phyloP scores from a whole-genome alignment of 2,113 vertebrate species.

The Gymnarchus niloticus region DNA sequence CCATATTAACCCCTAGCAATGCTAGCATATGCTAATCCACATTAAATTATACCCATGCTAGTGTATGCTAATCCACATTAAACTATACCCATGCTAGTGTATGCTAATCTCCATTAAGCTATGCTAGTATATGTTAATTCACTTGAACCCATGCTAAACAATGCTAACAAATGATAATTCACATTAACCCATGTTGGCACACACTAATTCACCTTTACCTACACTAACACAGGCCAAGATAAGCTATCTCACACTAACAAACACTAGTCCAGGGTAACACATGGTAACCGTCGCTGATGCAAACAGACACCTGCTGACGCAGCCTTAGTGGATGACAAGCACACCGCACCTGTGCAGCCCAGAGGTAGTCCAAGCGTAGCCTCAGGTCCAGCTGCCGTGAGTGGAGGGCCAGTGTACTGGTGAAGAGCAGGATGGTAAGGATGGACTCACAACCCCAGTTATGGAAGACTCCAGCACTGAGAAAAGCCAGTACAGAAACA shows the following conservation, averaged over 20 bases:
- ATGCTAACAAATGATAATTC: conserved; percentile 17
- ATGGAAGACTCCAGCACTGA: conserved; percentile 73
- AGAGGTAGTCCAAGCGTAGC: conserved; percentile 92
- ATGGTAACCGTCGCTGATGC: not conserved
- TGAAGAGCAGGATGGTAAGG: conserved; percentile 82
- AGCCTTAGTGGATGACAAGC: too few species aligned
- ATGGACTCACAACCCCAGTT: conserved; percentile 81
- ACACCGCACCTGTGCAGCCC: conserved; percentile 78
- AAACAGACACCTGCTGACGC: not conserved
- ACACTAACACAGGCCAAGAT: conserved; percentile 23
- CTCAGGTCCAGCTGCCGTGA: conserved; percentile 92
- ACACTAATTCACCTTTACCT: conserved; percentile 1
- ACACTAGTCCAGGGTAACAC: not conserved
- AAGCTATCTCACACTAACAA: too few species aligned
- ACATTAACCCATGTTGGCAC: not conserved
- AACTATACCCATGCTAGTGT: not conserved
- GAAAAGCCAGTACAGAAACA: conserved; percentile 24
- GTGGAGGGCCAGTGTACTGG: conserved; percentile 82
- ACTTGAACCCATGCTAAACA: not conserved
- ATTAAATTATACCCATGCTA: not conserved
- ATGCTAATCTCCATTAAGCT: not conserved
- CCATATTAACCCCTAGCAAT: not conserved
- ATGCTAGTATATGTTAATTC: not conserved
- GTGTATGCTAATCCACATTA: too few species aligned
- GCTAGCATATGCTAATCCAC: not conserved